These are phyloP conservation scores for Rhinoraja longicauda DNA, from an alignment of 2,797 vertebrate species.

Conservation along the genomic window DNA sequence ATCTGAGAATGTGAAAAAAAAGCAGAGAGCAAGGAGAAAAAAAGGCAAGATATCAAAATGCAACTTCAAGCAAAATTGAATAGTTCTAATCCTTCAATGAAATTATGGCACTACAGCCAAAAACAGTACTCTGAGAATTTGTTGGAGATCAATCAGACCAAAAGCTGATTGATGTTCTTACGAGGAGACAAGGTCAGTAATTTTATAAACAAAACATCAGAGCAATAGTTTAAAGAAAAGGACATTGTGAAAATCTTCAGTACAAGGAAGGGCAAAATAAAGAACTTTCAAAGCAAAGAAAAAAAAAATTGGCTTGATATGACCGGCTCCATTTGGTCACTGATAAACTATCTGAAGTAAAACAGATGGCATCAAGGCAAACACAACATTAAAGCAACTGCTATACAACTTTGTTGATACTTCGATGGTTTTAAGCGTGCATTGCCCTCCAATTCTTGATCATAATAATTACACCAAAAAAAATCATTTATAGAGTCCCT, in stretches of 20 bases:
- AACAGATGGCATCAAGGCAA: slow-evolving; percentile 7
- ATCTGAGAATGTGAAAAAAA: slow-evolving; percentile 8
- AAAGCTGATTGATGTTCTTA: slow-evolving; percentile 15
- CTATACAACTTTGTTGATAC: neutral
- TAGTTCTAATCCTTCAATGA: neutral
- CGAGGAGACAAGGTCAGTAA: slow-evolving; percentile 23
- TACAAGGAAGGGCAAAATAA: neutral
- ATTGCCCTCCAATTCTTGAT: neutral
- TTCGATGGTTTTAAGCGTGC: neutral
- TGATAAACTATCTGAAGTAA: slow-evolving; percentile 28
- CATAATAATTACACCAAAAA: neutral
- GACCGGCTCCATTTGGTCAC: neutral
- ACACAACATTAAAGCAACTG: neutral
- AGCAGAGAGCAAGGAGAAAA: neutral
- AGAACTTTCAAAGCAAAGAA: neutral
- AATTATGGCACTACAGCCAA: neutral
- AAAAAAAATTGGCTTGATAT: neutral
- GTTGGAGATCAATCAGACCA: slow-evolving; percentile 19
- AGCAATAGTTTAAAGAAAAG: slow-evolving; percentile 27
- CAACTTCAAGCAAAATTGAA: neutral
- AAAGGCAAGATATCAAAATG: neutral
- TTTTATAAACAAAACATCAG: slow-evolving; percentile 34
- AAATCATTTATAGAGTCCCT: neutral
- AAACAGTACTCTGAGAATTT: neutral
- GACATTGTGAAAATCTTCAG: neutral